Conservation (phyloP, 2,113 vertebrate species). For the Zosterops hypoxanthus region DNA sequence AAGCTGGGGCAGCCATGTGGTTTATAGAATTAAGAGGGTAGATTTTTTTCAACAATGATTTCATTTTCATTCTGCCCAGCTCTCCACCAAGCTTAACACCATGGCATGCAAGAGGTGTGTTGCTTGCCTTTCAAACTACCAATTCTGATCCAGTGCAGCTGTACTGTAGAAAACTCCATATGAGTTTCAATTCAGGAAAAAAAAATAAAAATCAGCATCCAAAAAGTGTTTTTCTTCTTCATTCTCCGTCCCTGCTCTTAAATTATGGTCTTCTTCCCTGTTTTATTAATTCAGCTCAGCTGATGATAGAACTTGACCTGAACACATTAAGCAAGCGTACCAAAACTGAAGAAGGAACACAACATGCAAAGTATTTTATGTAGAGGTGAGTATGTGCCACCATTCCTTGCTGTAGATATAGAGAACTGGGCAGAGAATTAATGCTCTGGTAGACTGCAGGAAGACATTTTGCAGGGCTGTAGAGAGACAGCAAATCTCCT, state of each 20-base stretch:
- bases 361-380: neutral
- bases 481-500: conserved; percentile 29
- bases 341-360: neutral
- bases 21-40: neutral
- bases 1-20: neutral
- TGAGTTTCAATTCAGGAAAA: neutral
- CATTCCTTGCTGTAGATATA: neutral
- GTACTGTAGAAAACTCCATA: neutral
- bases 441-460: neutral
- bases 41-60: neutral
- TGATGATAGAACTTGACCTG: neutral
- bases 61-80: neutral
- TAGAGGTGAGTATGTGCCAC: neutral
- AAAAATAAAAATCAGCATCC: neutral
- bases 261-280: neutral
- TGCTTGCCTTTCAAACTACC: neutral
- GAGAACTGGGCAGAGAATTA: neutral
- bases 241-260: neutral
- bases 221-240: neutral
- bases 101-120: neutral
- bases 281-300: neutral
- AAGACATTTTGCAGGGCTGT: neutral
- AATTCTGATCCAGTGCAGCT: neutral
- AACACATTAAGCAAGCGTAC: neutral
- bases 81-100: neutral